Percentiles rank a stretch among this genome's conserved stretches.
Conservation (phyloP, 2,888 invertebrate genomes). For the Eupelmus urozonus region DNA sequence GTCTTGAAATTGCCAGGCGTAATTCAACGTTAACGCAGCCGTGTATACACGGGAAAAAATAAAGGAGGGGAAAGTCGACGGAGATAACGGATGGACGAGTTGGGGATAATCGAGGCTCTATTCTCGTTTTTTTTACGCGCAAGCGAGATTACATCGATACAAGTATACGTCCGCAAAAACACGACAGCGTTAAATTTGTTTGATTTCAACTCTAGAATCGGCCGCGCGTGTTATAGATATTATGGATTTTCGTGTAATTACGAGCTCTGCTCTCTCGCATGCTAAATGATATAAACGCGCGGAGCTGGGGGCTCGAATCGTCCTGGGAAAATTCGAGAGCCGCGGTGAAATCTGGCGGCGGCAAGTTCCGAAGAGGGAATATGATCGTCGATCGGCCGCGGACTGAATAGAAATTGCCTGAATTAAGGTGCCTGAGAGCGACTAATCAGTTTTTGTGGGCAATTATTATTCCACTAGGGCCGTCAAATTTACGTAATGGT, state of each 20-base stretch:
- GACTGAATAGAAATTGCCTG: conserved; percentile 51
- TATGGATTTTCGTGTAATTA: conserved; percentile 44
- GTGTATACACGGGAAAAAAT: no score
- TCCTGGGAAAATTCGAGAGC: background rate
- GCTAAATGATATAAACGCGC: conserved; percentile 45
- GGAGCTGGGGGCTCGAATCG: background rate
- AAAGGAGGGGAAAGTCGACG: no score
- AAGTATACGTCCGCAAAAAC: no score
- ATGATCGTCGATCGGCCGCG: conserved; percentile 44
- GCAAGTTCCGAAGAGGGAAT: conserved; percentile 27
- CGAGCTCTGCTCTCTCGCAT: no score
- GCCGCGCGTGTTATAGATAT: conserved; percentile 20
- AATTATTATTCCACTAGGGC: conserved; percentile 38
- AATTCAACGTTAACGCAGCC: conserved; percentile 34
- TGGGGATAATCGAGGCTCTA: no score
- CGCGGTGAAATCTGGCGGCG: background rate
- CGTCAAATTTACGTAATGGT: conserved; percentile 16
- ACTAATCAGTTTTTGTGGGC: conserved; percentile 44
- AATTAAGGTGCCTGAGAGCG: conserved; percentile 34
- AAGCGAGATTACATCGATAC: no score
- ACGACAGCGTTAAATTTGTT: no score
- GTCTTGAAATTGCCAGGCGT: conserved; percentile 27
- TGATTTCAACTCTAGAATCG: background rate
- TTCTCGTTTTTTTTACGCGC: background rate
- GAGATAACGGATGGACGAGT: background rate